Percentiles rank a stretch among this genome's conserved stretches.
Conservation (phyloP, 2,113 vertebrate species). For the Archocentrus centrarchus region DNA sequence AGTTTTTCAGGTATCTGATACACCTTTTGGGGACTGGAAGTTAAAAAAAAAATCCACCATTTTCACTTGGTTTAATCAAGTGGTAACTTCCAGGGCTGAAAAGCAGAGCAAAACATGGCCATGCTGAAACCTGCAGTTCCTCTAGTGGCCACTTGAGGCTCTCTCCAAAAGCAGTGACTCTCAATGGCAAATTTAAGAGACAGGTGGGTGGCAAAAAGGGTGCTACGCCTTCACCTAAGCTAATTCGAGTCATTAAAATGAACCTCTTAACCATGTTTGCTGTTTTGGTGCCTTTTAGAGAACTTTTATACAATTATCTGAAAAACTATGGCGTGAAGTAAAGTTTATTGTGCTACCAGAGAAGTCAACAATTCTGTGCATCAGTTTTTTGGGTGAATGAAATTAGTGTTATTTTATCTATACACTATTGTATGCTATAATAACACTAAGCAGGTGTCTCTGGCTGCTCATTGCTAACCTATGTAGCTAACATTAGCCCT, state of each 20-base stretch:
- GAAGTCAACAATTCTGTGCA: not conserved
- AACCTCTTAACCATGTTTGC: not conserved
- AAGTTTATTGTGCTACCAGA: not conserved
- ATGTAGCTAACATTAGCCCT: not conserved
- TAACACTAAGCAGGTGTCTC: not conserved
- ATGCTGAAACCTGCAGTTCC: no score
- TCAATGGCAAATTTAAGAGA: not conserved
- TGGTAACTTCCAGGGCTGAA: not conserved
- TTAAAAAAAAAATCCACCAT: not conserved
- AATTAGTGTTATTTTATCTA: no score
- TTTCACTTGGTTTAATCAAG: not conserved
- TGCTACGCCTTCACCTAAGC: no score
- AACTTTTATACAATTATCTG: no score
- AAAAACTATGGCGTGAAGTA: no score
- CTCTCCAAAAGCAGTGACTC: not conserved
- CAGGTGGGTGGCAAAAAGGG: not conserved
- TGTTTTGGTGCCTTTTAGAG: not conserved
- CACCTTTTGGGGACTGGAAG: rapidly evolving
- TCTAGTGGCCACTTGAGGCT: not conserved
- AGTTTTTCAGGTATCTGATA: not conserved
- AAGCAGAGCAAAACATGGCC: no score
- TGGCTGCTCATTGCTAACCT: not conserved
- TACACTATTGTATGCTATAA: not conserved
- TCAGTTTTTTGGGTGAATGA: no score
- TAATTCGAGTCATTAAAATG: not conserved